Evolutionary conservation across 2,888 invertebrate species (phyloP), one percentile per base, ranked within the genome.

Genomic region (Luperina testacea): DNA sequence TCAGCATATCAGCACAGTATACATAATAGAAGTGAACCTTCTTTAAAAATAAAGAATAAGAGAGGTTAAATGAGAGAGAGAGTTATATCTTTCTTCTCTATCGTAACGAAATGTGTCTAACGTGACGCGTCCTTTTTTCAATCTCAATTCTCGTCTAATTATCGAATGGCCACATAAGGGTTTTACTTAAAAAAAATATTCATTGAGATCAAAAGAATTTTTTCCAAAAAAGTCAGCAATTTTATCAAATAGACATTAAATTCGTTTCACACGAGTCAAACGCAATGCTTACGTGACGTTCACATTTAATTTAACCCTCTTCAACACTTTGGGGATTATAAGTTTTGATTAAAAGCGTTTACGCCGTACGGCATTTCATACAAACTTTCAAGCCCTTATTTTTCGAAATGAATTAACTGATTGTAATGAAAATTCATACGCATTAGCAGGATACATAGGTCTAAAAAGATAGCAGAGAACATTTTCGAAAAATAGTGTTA

Each of bases 291-390:
- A 48, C 27, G 38, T 68, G 57, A 79, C 45, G 8, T 11, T 13
- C 5, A 13, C 8, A 8, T 59, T 27, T 79, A 57, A 38, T 79
- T 57, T 17, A 38, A 48, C 53, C 7, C 53, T 57, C 20, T 77
- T 78, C 20, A 65, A 45, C 48, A n/a, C 53, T 65, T 65, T 38
- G 11, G 67, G 67, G 45, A 77, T 53, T 67, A 38, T 17, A 38
- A 20, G 13, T 48, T 38, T 77, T 79, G 67, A 32, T 32, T 32
- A 32, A 32, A 32, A 32, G 32, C 32, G 32, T 32, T 32, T 32
- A 32, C 32, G 32, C 32, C 32, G 32, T 32, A 32, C 32, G 32
- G 32, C 32, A 32, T 32, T 32, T 32, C 32, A 32, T 32, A 32
- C 32, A 32, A 32, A 32, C 32, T 32, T 32, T 32, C 32, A 32